These are phyloP conservation scores for Drosophila biarmipes DNA, from an alignment of 1,140 invertebrate species.

Conservation along the genomic window DNA sequence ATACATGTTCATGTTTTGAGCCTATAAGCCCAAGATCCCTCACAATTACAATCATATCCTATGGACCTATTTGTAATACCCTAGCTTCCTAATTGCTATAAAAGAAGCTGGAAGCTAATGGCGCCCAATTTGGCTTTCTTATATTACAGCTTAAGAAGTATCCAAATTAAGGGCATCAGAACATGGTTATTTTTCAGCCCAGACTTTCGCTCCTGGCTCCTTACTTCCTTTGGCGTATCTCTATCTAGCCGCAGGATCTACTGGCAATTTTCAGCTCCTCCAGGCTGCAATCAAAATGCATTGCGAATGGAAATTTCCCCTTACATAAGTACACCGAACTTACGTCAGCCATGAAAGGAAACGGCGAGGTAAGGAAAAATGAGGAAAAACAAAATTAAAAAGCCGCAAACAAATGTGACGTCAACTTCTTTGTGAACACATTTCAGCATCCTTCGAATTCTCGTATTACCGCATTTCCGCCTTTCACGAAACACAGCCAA, in stretches of 20 bases:
- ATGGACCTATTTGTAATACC: too few species aligned
- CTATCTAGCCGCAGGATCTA: slow-evolving; percentile 37
- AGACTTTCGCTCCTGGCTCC: background rate
- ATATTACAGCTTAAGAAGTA: too few species aligned
- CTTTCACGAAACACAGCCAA: slow-evolving; percentile 15
- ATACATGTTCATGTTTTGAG: too few species aligned
- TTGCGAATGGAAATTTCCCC: slow-evolving; percentile 20
- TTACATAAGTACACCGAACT: slow-evolving; percentile 35
- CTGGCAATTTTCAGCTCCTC: slow-evolving; percentile 37
- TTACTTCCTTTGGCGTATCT: slow-evolving; percentile 1
- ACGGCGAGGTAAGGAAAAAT: slow-evolving; percentile 7
- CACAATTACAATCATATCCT: too few species aligned
- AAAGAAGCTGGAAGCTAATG: too few species aligned
- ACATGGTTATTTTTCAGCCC: background rate
- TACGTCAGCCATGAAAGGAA: slow-evolving; percentile 39
- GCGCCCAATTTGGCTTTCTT: too few species aligned
- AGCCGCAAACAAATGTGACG: slow-evolving; percentile 45
- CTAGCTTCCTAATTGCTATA: too few species aligned
- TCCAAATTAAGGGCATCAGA: background rate
- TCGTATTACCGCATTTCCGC: slow-evolving; percentile 21
- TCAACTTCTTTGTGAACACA: slow-evolving; percentile 22
- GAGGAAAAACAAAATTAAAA: slow-evolving; percentile 30
- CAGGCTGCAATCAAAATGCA: slow-evolving; percentile 50
- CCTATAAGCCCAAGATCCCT: too few species aligned
- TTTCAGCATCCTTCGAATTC: slow-evolving; percentile 34